These are phyloP conservation scores for Palloptera scutellata DNA, from an alignment of 2,888 invertebrate species.

Conservation along the genomic window DNA sequence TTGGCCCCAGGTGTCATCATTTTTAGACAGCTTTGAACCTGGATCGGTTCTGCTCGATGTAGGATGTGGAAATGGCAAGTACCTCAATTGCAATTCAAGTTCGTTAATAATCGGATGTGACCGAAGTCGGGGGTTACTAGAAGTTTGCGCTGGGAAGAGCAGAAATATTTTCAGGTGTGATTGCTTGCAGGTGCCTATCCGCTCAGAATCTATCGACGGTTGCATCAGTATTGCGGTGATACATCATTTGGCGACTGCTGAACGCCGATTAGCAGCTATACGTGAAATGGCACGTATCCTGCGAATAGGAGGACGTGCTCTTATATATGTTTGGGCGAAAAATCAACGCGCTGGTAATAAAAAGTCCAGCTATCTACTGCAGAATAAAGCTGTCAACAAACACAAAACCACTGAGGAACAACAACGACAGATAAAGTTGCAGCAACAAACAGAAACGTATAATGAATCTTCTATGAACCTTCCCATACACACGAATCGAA, in stretches of 20 bases:
- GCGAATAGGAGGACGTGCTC: slow-evolving; percentile 74
- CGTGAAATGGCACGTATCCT: slow-evolving; percentile 80
- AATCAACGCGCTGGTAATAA: slow-evolving; percentile 77
- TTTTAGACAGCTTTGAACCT: slow-evolving; percentile 72
- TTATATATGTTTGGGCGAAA: slow-evolving; percentile 97
- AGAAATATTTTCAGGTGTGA: slow-evolving; percentile 79
- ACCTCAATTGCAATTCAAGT: slow-evolving; percentile 68
- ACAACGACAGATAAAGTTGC: slow-evolving; percentile 43
- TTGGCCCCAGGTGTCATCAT: slow-evolving; percentile 90
- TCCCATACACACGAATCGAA: slow-evolving; percentile 90
- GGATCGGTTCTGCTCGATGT: slow-evolving; percentile 86
- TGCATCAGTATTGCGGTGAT: slow-evolving; percentile 95
- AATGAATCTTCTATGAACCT: slow-evolving; percentile 44
- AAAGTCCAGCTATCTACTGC: slow-evolving; percentile 76
- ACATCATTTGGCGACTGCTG: slow-evolving; percentile 90
- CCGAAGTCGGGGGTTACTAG: slow-evolving; percentile 74
- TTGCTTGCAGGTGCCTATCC: slow-evolving; percentile 77
- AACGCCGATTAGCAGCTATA: slow-evolving; percentile 78
- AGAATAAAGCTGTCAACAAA: slow-evolving; percentile 67
- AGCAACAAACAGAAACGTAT: slow-evolving; percentile 25
- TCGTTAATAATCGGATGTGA: slow-evolving; percentile 79
- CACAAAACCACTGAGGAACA: slow-evolving; percentile 60
- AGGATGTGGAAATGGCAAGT: slow-evolving; percentile 99
- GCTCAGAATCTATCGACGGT: slow-evolving; percentile 76
- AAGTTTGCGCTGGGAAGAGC: slow-evolving; percentile 67